phyloP scores from a whole-genome alignment of 2,797 vertebrate species.

The Dipus sagitta region DNA sequence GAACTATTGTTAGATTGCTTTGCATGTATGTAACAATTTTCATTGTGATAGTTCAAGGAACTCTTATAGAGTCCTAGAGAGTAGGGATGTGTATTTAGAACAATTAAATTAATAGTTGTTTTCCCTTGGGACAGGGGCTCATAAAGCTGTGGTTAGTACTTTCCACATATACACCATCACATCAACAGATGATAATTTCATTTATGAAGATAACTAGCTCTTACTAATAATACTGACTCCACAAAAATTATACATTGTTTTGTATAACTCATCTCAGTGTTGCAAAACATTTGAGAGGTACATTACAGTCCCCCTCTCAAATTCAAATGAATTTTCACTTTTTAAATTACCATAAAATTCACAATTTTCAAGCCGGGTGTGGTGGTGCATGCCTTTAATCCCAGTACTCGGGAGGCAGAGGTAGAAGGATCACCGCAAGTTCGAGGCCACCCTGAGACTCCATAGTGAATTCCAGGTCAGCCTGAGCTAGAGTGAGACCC shows the following conservation, averaged over 20 bases:
- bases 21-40: not conserved
- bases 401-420: too few relatives aligned
- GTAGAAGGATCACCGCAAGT: too few relatives aligned
- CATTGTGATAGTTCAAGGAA: constrained; percentile 9
- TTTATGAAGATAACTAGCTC: not conserved
- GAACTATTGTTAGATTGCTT: constrained; percentile 47
- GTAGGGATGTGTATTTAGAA: not conserved
- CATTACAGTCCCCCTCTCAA: not conserved
- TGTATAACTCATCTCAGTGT: not conserved
- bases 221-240: constrained; percentile 15
- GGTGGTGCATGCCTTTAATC: too few relatives aligned
- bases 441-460: too few relatives aligned
- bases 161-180: too few relatives aligned
- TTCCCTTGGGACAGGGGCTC: too few relatives aligned
- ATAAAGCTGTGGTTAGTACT: too few relatives aligned
- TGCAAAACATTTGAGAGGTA: not conserved
- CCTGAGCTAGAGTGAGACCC: too few relatives aligned
- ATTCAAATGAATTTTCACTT: constrained; percentile 28
- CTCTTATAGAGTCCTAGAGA: not conserved
- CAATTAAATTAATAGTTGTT: not conserved
- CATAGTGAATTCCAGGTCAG: too few relatives aligned
- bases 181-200: too few relatives aligned
- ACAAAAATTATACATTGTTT: constrained; percentile 17
- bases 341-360: constrained; percentile 20
- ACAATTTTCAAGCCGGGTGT: too few relatives aligned